phyloP scores from a whole-genome alignment of 2,888 invertebrate genomes.

The Lochmaea crataegi region DNA sequence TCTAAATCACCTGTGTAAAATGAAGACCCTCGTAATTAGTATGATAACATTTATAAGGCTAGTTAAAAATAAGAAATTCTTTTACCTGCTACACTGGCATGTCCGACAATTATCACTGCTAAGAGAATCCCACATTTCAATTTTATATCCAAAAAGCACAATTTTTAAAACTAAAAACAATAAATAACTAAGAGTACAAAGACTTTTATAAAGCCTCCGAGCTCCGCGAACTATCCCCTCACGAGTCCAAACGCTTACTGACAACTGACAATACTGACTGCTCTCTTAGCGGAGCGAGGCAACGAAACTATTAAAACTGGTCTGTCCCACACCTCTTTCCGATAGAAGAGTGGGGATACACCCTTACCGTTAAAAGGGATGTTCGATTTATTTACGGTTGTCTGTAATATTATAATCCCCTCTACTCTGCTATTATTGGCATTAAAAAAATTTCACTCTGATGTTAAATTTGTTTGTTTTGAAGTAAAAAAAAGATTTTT shows the following conservation, averaged over 20 bases:
- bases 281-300: constrained; percentile 25
- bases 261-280: too few species aligned
- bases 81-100: constrained; percentile 66
- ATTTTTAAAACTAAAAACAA: constrained; percentile 40
- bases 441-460: neutral
- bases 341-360: constrained; percentile 45
- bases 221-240: constrained; percentile 7
- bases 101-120: constrained; percentile 61
- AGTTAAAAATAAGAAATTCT: constrained; percentile 27
- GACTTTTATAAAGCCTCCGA: constrained; percentile 16
- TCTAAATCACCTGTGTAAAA: neutral
- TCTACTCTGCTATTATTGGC: neutral
- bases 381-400: constrained; percentile 34
- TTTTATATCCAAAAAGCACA: constrained; percentile 36
- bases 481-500: neutral
- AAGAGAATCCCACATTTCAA: constrained; percentile 61
- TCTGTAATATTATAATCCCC: constrained; percentile 7
- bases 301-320: constrained; percentile 47
- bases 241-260: constrained; percentile 40
- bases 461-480: neutral
- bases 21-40: constrained; percentile 22
- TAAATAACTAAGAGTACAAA: constrained; percentile 27
- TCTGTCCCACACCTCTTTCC: constrained; percentile 45
- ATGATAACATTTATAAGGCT: constrained; percentile 30
- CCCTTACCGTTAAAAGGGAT: constrained; percentile 49